Conservation (phyloP, 2,113 vertebrate genomes). For the Polyodon spathula region DNA sequence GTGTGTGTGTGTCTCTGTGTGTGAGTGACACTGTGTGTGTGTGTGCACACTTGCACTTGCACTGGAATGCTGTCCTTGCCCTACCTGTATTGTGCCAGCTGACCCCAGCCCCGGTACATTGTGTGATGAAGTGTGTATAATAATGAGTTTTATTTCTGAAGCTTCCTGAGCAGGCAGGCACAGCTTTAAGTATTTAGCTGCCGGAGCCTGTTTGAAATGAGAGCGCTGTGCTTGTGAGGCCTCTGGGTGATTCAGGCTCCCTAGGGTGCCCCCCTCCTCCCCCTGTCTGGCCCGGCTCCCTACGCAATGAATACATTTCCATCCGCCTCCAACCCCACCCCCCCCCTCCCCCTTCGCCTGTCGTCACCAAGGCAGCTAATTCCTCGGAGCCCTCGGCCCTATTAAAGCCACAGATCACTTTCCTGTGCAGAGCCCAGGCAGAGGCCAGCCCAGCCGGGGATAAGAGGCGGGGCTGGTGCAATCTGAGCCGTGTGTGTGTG, state of each 20-base stretch:
- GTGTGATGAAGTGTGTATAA: slow-evolving; percentile 16
- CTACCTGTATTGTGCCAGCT: not conserved
- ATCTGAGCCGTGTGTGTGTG: slow-evolving; percentile 39
- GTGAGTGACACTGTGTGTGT: too few species aligned
- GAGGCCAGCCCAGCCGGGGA: slow-evolving; percentile 50
- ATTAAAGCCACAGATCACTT: slow-evolving; percentile 99
- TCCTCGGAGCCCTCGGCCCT: slow-evolving; percentile 85
- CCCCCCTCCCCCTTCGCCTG: slow-evolving; percentile 48
- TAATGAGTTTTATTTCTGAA: slow-evolving; percentile 19
- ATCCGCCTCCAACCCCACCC: slow-evolving; percentile 59
- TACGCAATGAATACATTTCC: slow-evolving; percentile 67
- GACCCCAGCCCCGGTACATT: slow-evolving; percentile 1
- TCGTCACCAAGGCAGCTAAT: slow-evolving; percentile 92
- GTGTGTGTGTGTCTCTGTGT: too few species aligned
- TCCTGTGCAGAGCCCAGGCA: slow-evolving; percentile 70
- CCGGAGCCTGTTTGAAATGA: slow-evolving; percentile 53
- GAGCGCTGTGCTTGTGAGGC: slow-evolving; percentile 46
- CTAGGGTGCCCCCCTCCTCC: slow-evolving; percentile 27
- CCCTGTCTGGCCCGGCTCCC: slow-evolving; percentile 65
- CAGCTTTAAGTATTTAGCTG: slow-evolving; percentile 61
- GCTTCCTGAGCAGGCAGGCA: slow-evolving; percentile 47
- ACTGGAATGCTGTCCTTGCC: slow-evolving; percentile 11
- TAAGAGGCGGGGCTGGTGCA: slow-evolving; percentile 38
- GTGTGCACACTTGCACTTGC: slow-evolving; percentile 12
- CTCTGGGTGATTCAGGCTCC: slow-evolving; percentile 68